Evolutionary conservation across 2,888 invertebrate genomes (phyloP), one percentile per base, ranked within the genome.

Genomic region (Chydorus sphaericus): DNA sequence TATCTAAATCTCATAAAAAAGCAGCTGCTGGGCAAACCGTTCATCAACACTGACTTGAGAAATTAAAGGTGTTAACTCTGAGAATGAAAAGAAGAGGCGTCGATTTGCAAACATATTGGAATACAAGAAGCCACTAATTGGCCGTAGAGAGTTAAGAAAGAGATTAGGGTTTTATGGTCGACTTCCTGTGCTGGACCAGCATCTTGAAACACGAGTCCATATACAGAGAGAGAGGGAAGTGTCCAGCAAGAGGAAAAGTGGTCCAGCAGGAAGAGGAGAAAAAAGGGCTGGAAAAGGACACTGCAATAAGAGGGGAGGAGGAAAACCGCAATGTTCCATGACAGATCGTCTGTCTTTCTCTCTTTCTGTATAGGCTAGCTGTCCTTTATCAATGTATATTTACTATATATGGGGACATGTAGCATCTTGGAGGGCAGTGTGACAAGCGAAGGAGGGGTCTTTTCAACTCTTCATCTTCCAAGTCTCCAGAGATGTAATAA

Each of bases 281-380:
- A n/a, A n/a, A n/a, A n/a, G n/a, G n/a, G n/a, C n/a, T n/a, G n/a
- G n/a, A n/a, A n/a, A n/a, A n/a, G n/a, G n/a, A n/a, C n/a, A n/a
- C n/a, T n/a, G n/a, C n/a, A n/a, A n/a, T n/a, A n/a, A n/a, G n/a
- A n/a, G n/a, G 44, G 39, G n/a, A 28, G 26, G 28, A 23, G 26
- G 10, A n/a, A 44, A 44, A 44, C 44, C 44, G 44, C 44, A 44
- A 44, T 44, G 44, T 44, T 44, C 26, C 44, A 44, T 44, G 44
- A 44, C 44, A 44, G 44, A 44, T 44, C 44, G 44, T 44, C 44
- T 44, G 14, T 44, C 44, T 23, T 4, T 6, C 10, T n/a, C 44
- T 26, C 26, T 4, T 11, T 20, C 4, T 5, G 26, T n/a, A 6
- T 20, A 44, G n/a, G n/a, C n/a, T 44, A 20, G 23, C 8, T 44